These are phyloP conservation scores for Drosophila triauraria DNA, from an alignment of 1,140 invertebrate species.

Conservation along the genomic window DNA sequence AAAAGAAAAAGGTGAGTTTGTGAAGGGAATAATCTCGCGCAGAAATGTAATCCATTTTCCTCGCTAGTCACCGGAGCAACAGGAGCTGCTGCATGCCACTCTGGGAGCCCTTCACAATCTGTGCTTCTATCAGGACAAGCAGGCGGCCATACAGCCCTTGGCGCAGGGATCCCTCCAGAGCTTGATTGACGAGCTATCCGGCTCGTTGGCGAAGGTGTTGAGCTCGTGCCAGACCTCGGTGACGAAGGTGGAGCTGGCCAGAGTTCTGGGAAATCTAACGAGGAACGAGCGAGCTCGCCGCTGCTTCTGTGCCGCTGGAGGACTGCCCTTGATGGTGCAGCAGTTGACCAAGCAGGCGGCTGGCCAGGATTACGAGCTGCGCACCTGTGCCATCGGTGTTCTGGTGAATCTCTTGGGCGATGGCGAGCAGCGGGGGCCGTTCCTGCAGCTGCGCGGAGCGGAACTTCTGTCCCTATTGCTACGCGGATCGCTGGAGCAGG, in stretches of 20 bases:
- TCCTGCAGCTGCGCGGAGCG: conserved; percentile 74
- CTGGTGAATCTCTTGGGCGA: conserved; percentile 83
- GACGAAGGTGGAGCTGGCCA: conserved; percentile 78
- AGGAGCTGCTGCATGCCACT: conserved; percentile 81
- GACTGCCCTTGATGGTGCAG: conserved; percentile 72
- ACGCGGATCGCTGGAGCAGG: conserved; percentile 70
- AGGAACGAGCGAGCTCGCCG: conserved; percentile 78
- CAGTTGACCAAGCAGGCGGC: conserved; percentile 61
- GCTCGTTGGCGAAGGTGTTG: conserved; percentile 56
- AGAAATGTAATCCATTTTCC: background rate
- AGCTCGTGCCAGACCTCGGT: conserved; percentile 39
- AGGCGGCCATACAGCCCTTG: conserved; percentile 12
- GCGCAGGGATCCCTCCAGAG: conserved; percentile 70
- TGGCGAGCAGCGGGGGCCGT: conserved; percentile 75
- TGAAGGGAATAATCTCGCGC: background rate
- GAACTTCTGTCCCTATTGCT: conserved; percentile 67
- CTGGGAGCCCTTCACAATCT: conserved; percentile 83
- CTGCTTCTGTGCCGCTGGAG: conserved; percentile 75
- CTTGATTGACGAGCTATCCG: conserved; percentile 65
- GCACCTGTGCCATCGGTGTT: conserved; percentile 81
- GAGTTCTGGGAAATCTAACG: conserved; percentile 85
- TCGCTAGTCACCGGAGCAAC: conserved; percentile 56
- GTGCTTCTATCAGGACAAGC: conserved; percentile 83
- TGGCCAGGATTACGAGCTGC: conserved; percentile 75
- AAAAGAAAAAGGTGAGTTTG: conserved; percentile 26